Percentiles rank a stretch among this genome's conserved stretches.
phyloP scores from a whole-genome alignment of 2,113 vertebrate species.

The Sarotherodon lohbergeri region DNA sequence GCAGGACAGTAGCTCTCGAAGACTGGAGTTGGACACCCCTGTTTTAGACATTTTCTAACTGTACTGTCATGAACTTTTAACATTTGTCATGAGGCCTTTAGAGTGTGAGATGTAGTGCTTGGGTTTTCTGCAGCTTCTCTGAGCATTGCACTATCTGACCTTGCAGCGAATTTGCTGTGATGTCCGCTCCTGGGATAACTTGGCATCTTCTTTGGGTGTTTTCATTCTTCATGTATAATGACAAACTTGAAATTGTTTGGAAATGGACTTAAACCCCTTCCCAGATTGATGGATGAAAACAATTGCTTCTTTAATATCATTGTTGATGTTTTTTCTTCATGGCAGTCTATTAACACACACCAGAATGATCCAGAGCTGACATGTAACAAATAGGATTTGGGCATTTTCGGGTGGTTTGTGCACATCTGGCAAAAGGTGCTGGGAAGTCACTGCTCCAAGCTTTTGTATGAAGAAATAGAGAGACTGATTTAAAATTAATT shows the following conservation, averaged over 20 bases:
- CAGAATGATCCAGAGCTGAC: neutral
- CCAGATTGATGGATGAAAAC: neutral
- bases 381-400: neutral
- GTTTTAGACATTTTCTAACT: neutral
- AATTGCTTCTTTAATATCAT: neutral
- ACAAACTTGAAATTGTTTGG: neutral
- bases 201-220: neutral
- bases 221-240: neutral
- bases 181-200: neutral
- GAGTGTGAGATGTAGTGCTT: neutral
- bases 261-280: neutral
- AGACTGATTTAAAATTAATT: neutral
- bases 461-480: neutral
- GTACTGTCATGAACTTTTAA: neutral
- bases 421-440: neutral
- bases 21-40: neutral
- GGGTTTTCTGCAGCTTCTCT: neutral
- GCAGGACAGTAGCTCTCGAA: neutral
- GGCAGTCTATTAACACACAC: neutral
- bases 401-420: neutral
- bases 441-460: neutral
- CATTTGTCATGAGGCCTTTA: neutral
- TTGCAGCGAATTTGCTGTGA: neutral
- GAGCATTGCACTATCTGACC: neutral
- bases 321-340: neutral